phyloP scores from a whole-genome alignment of 2,888 invertebrate species.

The Folsomia manolachei region DNA sequence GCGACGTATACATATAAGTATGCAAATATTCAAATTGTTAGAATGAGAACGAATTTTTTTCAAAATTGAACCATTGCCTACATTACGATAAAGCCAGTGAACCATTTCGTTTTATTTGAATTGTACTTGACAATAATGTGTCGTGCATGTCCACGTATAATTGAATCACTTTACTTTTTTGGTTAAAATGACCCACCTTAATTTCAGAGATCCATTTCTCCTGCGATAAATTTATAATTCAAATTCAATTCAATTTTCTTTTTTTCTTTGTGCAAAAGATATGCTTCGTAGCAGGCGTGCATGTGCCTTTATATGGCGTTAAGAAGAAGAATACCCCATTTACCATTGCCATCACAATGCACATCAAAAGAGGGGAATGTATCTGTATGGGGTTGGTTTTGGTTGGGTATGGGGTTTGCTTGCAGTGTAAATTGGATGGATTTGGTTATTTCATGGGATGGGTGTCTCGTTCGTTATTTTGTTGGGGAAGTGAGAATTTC shows the following conservation, averaged over 20 bases:
- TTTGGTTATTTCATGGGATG: slow-evolving; percentile 12
- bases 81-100: no score
- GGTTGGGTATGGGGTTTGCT: background rate
- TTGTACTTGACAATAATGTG: no score
- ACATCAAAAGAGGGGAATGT: background rate
- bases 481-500: slow-evolving; percentile 1
- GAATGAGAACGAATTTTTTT: background rate
- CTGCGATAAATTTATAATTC: slow-evolving; percentile 2
- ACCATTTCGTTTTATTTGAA: background rate
- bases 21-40: no score
- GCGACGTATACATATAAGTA: background rate
- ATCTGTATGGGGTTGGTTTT: background rate
- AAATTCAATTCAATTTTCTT: slow-evolving; percentile 4
- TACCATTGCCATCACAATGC: no score
- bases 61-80: background rate
- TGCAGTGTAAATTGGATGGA: slow-evolving; percentile 18
- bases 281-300: no score
- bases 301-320: no score
- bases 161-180: background rate
- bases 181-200: background rate
- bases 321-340: background rate
- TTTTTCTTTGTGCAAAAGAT: background rate
- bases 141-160: background rate
- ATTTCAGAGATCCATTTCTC: background rate
- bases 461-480: background rate